Percentiles rank a stretch among this genome's conserved stretches.
phyloP scores from a whole-genome alignment of 2,888 invertebrate genomes.

The Plagodis pulveraria region DNA sequence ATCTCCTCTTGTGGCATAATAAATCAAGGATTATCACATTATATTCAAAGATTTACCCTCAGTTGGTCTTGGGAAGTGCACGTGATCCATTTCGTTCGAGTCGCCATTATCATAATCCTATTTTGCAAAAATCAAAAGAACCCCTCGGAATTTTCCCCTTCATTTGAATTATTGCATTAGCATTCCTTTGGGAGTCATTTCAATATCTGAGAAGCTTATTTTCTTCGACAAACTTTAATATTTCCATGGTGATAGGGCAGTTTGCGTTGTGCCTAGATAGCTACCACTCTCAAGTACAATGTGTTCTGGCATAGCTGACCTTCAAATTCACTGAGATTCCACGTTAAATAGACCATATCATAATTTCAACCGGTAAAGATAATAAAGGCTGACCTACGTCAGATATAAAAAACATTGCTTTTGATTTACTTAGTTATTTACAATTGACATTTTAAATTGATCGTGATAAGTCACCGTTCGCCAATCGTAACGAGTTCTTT shows the following conservation, averaged over 20 bases:
- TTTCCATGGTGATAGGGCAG: no score
- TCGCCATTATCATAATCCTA: slow-evolving; percentile 64
- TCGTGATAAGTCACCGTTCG: slow-evolving; percentile 18
- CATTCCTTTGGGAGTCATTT: slow-evolving; percentile 54
- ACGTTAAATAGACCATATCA: no score
- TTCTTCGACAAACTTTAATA: slow-evolving; percentile 2
- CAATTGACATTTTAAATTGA: slow-evolving; percentile 14
- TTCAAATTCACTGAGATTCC: no score
- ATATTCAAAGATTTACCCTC: slow-evolving; percentile 38
- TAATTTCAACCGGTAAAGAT: no score
- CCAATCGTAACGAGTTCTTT: slow-evolving; percentile 12
- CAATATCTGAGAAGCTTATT: slow-evolving; percentile 22
- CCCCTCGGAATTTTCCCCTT: slow-evolving; percentile 55
- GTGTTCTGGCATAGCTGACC: no score
- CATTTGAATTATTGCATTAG: slow-evolving; percentile 59
- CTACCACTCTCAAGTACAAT: no score
- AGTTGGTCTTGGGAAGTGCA: slow-evolving; percentile 40
- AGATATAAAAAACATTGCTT: no score
- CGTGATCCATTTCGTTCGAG: slow-evolving; percentile 52
- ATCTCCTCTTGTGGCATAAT: slow-evolving; percentile 26
- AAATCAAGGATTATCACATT: slow-evolving; percentile 46
- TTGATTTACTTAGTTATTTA: neutral
- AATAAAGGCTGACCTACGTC: no score
- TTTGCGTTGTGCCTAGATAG: no score
- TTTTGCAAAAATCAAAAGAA: slow-evolving; percentile 59